phyloP scores from a whole-genome alignment of 2,888 invertebrate species.

The Pseudoips prasinana region DNA sequence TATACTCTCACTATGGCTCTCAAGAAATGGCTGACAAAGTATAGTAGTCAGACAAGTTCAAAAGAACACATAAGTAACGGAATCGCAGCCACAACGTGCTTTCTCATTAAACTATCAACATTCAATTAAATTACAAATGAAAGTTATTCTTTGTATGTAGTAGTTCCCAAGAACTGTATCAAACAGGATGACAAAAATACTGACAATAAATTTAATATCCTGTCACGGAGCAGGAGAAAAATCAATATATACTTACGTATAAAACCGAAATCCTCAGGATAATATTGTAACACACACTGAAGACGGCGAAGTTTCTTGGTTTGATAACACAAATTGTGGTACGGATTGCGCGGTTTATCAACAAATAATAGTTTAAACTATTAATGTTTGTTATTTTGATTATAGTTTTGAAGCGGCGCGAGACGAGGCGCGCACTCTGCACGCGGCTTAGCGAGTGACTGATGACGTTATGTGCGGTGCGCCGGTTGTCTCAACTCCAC shows the following conservation, averaged over 20 bases:
- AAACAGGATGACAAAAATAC: slow-evolving; percentile 3
- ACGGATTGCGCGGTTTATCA: slow-evolving; percentile 40
- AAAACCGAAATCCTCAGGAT: slow-evolving; percentile 43
- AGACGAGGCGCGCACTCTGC: slow-evolving; percentile 35
- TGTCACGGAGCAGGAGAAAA: slow-evolving; percentile 34
- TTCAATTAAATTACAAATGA: slow-evolving; percentile 15
- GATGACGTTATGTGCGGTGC: slow-evolving; percentile 54
- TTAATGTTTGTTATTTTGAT: slow-evolving; percentile 36
- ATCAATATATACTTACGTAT: slow-evolving; percentile 59
- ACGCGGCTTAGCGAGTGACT: slow-evolving; percentile 49
- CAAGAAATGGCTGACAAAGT: slow-evolving; percentile 36
- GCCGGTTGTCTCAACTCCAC: slow-evolving; percentile 40
- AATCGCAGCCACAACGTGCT: slow-evolving; percentile 55
- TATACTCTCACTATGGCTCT: slow-evolving; percentile 19
- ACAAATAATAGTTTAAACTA: slow-evolving; percentile 43
- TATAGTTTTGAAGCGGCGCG: slow-evolving; percentile 26
- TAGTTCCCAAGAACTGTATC: slow-evolving; percentile 1
- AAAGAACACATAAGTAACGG: slow-evolving; percentile 68
- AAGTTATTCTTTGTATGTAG: slow-evolving; percentile 1
- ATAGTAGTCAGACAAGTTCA: slow-evolving; percentile 58
- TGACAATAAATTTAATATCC: slow-evolving; percentile 18
- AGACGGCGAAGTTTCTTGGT: slow-evolving; percentile 29
- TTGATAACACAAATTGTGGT: slow-evolving; percentile 43
- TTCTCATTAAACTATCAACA: slow-evolving; percentile 43
- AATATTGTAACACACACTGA: slow-evolving; percentile 37